phyloP scores from a whole-genome alignment of 2,888 invertebrate genomes.

The Erebia epiphron region DNA sequence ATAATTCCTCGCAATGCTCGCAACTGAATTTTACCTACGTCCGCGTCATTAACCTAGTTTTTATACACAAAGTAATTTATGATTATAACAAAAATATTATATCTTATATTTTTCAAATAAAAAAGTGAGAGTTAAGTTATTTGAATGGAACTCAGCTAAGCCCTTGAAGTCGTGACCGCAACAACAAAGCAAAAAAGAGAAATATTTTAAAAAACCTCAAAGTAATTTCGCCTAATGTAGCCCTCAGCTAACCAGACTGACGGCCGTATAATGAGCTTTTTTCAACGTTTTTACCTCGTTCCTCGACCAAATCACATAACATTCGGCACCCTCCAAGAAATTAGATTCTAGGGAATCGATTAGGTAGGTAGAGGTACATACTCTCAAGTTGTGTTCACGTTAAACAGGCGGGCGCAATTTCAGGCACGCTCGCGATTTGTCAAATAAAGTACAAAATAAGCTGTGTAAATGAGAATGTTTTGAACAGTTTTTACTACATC shows the following conservation, averaged over 20 bases:
- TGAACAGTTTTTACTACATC: no score
- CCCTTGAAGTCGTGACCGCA: neutral
- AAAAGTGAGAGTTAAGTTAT: neutral
- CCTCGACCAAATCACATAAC: neutral
- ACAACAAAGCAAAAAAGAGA: no score
- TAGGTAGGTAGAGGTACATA: constrained; percentile 14
- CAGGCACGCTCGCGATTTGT: no score
- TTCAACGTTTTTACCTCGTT: constrained; percentile 42
- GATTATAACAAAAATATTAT: no score
- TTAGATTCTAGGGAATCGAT: constrained; percentile 44
- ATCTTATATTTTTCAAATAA: neutral
- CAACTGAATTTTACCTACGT: no score
- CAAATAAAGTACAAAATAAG: no score
- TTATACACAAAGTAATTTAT: no score
- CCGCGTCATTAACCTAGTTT: no score
- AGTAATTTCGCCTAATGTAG: constrained; percentile 2
- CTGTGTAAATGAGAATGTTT: no score
- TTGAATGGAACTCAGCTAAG: neutral
- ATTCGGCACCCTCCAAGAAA: constrained; percentile 32
- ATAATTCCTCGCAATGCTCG: no score
- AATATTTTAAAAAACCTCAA: neutral
- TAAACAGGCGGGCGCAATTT: no score
- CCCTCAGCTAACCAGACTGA: constrained; percentile 42
- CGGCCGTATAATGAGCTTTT: constrained; percentile 50
- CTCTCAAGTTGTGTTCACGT: no score